A percentile compares a stretch with the other conserved stretches of the same genome.
Conservation (phyloP, 2,113 vertebrate genomes). For the Cinclus mexicanus region DNA sequence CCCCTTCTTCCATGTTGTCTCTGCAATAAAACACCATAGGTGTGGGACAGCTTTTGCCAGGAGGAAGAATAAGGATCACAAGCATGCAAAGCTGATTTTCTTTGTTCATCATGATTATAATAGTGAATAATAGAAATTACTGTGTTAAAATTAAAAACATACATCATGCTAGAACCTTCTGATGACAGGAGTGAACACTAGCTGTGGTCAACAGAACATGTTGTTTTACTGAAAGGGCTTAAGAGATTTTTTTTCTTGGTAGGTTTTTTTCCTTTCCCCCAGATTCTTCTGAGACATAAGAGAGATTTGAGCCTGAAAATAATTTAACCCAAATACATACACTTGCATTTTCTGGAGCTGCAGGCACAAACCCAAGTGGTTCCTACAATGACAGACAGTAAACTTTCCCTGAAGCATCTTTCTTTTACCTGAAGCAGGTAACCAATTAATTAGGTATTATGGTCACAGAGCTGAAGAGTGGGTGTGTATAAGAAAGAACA, state of each 20-base stretch:
- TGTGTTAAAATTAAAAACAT: background rate
- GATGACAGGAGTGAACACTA: background rate
- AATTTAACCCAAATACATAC: background rate
- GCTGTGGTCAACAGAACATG: background rate
- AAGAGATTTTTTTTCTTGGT: background rate
- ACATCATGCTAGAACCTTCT: background rate
- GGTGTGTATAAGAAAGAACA: background rate
- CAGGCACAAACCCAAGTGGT: background rate
- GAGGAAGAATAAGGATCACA: background rate
- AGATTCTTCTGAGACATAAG: background rate
- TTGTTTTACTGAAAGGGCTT: background rate
- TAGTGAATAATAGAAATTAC: background rate
- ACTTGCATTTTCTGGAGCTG: background rate
- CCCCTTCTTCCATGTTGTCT: background rate
- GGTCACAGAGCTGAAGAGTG: background rate
- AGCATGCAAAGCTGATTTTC: background rate
- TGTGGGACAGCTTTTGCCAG: background rate
- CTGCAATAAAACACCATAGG: background rate
- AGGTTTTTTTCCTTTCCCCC: rapidly evolving
- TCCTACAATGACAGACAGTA: background rate
- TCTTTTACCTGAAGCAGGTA: background rate
- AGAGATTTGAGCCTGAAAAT: background rate
- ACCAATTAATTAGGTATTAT: background rate
- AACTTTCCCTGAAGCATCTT: background rate
- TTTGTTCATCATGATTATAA: background rate